Evolutionary conservation across 2,113 vertebrate species (phyloP).

Genomic region (Ictalurus furcatus): DNA sequence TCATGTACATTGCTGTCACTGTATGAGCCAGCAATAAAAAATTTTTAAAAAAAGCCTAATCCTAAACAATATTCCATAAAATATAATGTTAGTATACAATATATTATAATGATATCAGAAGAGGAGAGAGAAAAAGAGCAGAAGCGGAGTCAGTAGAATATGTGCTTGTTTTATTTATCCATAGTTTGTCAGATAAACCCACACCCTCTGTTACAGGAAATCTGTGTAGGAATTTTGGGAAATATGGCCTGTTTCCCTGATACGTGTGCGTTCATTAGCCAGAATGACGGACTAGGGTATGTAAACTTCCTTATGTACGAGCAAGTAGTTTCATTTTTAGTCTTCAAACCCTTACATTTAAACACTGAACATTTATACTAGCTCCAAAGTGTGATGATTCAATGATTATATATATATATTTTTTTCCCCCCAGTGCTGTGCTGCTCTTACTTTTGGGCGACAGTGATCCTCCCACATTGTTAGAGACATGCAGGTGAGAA

Average conservation of each 20-base stretch:
- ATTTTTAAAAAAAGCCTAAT: background rate
- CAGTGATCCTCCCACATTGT: conserved; percentile 88
- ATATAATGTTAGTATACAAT: background rate
- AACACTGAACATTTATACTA: background rate
- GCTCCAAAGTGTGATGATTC: background rate
- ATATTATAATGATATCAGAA: background rate
- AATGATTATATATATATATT: background rate
- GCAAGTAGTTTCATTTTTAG: background rate
- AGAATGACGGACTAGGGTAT: conserved; percentile 85
- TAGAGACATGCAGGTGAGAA: conserved; percentile 92
- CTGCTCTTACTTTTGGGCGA: conserved; percentile 87
- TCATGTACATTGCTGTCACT: background rate
- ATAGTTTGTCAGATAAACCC: background rate
- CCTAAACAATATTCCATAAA: background rate
- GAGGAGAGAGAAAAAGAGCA: no score
- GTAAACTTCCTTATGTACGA: conserved; percentile 46
- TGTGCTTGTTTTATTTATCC: background rate
- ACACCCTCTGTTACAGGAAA: conserved; percentile 78
- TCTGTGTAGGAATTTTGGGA: conserved; percentile 94
- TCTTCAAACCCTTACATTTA: background rate
- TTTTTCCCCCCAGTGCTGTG: conserved; percentile 75
- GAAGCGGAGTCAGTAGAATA: no score
- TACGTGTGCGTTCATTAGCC: conserved; percentile 85
- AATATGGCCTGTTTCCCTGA: conserved; percentile 96
- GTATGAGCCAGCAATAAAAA: background rate